A percentile compares a stretch with the other conserved stretches of the same genome.
Conservation (phyloP, 2,113 vertebrate species). For the Calypte anna region DNA sequence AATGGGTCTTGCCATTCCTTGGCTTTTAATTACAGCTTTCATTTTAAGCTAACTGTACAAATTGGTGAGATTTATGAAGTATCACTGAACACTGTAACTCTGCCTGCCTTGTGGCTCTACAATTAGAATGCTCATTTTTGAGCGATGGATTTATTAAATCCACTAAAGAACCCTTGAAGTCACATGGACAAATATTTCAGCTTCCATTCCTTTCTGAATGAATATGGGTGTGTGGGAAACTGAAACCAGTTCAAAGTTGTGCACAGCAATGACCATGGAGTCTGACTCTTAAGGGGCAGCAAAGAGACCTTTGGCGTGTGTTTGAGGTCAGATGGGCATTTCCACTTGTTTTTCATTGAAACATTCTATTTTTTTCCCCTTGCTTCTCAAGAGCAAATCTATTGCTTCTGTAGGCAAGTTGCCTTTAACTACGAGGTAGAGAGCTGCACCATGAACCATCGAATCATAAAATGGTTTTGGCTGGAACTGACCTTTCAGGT, state of each 20-base stretch:
- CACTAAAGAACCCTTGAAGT: not conserved
- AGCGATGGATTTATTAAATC: slow-evolving; percentile 6
- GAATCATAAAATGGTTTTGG: too few relatives aligned
- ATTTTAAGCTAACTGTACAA: slow-evolving; percentile 39
- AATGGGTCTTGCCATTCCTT: not conserved
- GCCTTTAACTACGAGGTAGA: not conserved
- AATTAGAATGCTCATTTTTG: slow-evolving; percentile 18
- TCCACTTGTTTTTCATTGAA: not conserved
- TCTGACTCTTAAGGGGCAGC: not conserved
- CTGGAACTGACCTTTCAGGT: too few relatives aligned
- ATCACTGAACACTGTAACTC: not conserved
- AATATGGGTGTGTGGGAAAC: not conserved
- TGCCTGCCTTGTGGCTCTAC: not conserved
- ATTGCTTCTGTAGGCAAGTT: not conserved
- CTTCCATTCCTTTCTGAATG: not conserved
- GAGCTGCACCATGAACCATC: not conserved
- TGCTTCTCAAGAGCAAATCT: not conserved
- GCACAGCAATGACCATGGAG: not conserved
- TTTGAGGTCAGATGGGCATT: not conserved
- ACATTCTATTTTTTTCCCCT: not conserved
- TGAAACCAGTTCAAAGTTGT: not conserved
- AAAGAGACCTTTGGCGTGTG: not conserved
- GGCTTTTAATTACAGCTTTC: slow-evolving; percentile 52
- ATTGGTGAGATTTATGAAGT: slow-evolving; percentile 44
- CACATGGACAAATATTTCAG: not conserved